A percentile compares a stretch with the other conserved stretches of the same genome.
Conservation (phyloP, 2,113 vertebrate species). For the Sylvietta virens region DNA sequence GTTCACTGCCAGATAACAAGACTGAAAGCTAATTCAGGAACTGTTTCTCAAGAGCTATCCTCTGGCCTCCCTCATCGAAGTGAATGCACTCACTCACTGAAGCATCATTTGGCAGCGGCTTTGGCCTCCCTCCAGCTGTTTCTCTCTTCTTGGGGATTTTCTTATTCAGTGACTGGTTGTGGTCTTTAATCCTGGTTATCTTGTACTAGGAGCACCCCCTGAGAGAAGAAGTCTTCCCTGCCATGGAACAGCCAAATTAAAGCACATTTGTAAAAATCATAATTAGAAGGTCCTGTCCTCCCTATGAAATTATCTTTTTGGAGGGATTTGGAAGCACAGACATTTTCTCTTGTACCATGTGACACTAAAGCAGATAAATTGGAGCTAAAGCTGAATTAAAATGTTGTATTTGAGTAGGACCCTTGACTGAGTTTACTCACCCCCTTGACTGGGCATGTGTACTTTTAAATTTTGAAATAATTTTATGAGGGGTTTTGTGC, state of each 20-base stretch:
- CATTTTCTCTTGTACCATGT: not conserved
- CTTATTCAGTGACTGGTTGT: slow-evolving; percentile 54
- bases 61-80: not conserved
- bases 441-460: not conserved
- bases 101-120: slow-evolving; percentile 62
- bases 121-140: slow-evolving; percentile 62
- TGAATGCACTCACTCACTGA: slow-evolving; percentile 67
- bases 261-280: slow-evolving; percentile 12
- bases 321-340: not conserved
- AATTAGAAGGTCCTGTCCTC: not conserved
- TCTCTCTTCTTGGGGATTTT: slow-evolving; percentile 49
- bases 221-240: slow-evolving; percentile 32
- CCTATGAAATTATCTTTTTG: not conserved
- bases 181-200: slow-evolving; percentile 58
- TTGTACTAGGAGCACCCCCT: slow-evolving; percentile 3
- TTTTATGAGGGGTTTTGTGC: slow-evolving; percentile 3
- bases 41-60: slow-evolving; percentile 59
- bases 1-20: slow-evolving; percentile 54
- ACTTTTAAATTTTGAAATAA: slow-evolving; percentile 17
- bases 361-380: not conserved
- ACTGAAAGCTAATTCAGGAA: slow-evolving; percentile 55
- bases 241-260: not conserved
- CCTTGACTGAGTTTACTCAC: not conserved
- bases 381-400: not conserved
- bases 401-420: not conserved